Base-by-base conservation (phyloP, 2,113 vertebrate species). In the Zapornia atra region DNA sequence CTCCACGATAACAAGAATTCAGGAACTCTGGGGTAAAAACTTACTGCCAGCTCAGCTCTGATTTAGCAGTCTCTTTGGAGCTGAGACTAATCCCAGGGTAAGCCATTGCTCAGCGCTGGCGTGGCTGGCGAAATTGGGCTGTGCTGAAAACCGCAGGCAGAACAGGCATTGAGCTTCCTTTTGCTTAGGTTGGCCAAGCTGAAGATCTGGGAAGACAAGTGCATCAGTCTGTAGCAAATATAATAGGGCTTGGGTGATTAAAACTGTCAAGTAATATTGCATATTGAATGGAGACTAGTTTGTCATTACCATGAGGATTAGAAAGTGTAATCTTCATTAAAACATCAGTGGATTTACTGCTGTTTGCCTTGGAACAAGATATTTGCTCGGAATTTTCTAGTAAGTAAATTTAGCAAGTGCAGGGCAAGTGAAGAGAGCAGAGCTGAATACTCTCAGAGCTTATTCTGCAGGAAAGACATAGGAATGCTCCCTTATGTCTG, bases 231-330 rank as follows among this genome's bases (percentile, higher is more conserved):
- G 33, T 18, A 42, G 77, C 66, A 70, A 83, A 80, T 31, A 69
- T 8, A 80, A 68, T 48, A 51, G 4, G 7, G 68, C 57, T 72
- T 65, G 84, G 80, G 78, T 94, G 90, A 96, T 90, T 93, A 95
- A 85, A 95, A 87, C 83, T 93, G 92, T 84, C 93, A 92, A 65
- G 92, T 69, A 82, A 91, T 92, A 71, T 91, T 93, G 86, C 94
- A 82, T 61, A 42, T 75, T 29, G 70, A 94, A 53, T 64, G 60
- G 40, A 70, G 87, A 70, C 72, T 24, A 38, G 40, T 75, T 93
- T 77, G 85, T 93, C 59, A 76, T 94, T 95, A 86, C 88, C 80
- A 19, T 4, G 50, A 96, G 91, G 83, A 51, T 86, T 76, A 54
- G 94, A 66, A 90, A 81, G 59, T 64, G 57, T 56, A 54, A 92